These are phyloP conservation scores for Ladona fulva DNA, from an alignment of 1,140 invertebrate species.

Conservation along the genomic window DNA sequence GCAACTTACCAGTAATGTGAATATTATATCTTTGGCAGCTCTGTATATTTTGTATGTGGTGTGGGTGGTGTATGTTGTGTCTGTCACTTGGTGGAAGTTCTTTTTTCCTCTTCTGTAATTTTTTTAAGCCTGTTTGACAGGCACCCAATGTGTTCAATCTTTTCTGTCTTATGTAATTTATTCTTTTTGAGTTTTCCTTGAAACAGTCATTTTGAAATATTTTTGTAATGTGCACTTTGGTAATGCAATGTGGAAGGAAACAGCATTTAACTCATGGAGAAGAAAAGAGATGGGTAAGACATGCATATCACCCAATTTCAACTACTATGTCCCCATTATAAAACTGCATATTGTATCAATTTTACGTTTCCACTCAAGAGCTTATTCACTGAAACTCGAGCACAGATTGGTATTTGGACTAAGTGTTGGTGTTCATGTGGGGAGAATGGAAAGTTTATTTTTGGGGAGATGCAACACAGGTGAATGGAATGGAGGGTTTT, in stretches of 20 bases:
- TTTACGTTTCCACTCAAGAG: not conserved
- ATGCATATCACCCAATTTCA: constrained; percentile 1
- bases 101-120: not conserved
- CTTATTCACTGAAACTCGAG: not conserved
- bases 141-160: not conserved
- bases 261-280: not conserved
- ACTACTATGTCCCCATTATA: not conserved
- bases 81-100: not conserved
- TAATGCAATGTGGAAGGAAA: not conserved
- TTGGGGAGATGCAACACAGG: not conserved
- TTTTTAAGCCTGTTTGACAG: not conserved
- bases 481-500: not conserved
- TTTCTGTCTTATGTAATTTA: not conserved
- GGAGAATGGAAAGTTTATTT: not conserved
- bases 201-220: not conserved
- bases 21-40: not conserved
- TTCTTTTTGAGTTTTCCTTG: not conserved
- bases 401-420: not conserved
- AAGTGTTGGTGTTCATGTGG: not conserved
- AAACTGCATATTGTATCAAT: not conserved
- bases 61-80: not conserved
- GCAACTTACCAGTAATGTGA: not conserved
- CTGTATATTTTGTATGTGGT: constrained; percentile 10
- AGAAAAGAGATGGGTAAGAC: constrained; percentile 5
- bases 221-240: not conserved